Evolutionary conservation across 2,113 vertebrate genomes (phyloP).

Genomic region (Dryoscopus gambensis): DNA sequence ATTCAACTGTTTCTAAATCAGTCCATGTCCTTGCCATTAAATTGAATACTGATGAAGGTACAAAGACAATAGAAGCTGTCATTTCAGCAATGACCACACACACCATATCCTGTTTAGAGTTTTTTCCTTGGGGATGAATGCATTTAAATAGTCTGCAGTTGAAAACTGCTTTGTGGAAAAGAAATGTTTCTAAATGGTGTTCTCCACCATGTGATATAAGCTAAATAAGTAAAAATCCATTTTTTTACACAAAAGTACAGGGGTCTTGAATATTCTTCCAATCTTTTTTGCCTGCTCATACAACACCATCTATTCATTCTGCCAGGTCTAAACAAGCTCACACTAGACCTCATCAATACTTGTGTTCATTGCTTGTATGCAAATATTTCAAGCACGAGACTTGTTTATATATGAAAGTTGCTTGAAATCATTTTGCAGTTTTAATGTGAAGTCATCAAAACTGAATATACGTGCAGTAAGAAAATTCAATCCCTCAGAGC

Average conservation of each 20-base stretch:
- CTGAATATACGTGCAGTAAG: rapidly evolving
- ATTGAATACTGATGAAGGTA: neutral
- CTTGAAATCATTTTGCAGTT: neutral
- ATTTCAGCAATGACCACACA: neutral
- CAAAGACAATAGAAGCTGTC: neutral
- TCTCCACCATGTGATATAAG: neutral
- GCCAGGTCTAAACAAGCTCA: neutral
- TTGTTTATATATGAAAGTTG: neutral
- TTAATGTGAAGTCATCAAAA: neutral
- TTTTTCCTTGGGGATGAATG: neutral
- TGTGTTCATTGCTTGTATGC: neutral
- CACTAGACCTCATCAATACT: neutral
- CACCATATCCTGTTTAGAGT: neutral
- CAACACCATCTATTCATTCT: neutral
- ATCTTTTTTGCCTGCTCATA: rapidly evolving
- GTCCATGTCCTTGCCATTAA: neutral
- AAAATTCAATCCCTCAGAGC: rapidly evolving
- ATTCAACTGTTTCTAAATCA: neutral
- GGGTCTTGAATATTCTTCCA: neutral
- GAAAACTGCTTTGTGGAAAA: neutral
- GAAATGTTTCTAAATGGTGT: neutral
- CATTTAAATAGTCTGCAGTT: neutral
- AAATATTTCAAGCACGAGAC: neutral
- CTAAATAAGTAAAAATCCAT: neutral
- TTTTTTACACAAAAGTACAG: neutral